Evolutionary conservation across 23 tunicate species (phyloP).

Genomic region (Styela plicata): DNA sequence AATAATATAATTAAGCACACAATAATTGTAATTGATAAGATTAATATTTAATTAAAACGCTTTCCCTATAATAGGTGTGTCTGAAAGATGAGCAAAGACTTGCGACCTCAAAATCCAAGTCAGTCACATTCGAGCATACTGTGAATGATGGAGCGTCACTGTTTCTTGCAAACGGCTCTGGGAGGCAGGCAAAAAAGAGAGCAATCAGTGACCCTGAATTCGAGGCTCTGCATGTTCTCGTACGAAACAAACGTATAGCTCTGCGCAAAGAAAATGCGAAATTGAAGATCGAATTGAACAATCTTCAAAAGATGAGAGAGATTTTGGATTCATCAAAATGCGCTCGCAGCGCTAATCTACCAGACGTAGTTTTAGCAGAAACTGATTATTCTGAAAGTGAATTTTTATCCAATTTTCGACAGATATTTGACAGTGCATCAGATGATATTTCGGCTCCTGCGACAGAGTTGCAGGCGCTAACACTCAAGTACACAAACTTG

Average conservation of each 20-base stretch:
- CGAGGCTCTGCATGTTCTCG: not conserved
- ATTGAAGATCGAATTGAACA: conserved; percentile 13
- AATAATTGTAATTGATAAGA: too few species aligned
- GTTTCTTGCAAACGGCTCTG: not conserved
- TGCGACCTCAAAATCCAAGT: not conserved
- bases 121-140: not conserved
- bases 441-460: not conserved
- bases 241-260: not conserved
- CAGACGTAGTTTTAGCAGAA: not conserved
- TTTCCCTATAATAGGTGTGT: not conserved
- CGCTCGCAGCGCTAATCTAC: conserved; percentile 25
- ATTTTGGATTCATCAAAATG: not conserved
- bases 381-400: conserved; percentile 2
- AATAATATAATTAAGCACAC: not conserved
- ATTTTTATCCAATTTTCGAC: conserved; percentile 12
- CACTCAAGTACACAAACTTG: conserved; percentile 2
- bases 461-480: not conserved
- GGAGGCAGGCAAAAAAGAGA: not conserved
- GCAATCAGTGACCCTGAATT: not conserved
- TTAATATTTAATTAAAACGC: not conserved
- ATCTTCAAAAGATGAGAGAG: conserved; percentile 13
- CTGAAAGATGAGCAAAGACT: not conserved
- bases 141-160: not conserved
- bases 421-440: not conserved
- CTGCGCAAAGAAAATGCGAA: conserved; percentile 13